These are phyloP conservation scores for Oligia latruncula DNA, from an alignment of 2,888 invertebrate genomes.

Conservation along the genomic window DNA sequence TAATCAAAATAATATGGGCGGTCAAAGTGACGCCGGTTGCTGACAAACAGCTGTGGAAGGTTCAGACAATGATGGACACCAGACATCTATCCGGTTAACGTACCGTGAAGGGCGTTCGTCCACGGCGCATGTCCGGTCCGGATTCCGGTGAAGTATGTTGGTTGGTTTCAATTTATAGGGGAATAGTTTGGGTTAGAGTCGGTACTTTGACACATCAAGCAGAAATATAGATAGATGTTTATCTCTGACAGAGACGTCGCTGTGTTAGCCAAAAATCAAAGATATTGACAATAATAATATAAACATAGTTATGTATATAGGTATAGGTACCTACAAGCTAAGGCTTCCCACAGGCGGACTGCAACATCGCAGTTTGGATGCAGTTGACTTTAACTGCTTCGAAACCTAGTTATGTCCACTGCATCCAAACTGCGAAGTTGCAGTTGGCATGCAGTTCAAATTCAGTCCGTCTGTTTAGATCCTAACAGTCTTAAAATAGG, in stretches of 20 bases:
- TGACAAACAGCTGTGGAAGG: slow-evolving; percentile 73
- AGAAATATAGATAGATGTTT: not conserved
- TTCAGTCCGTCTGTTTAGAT: too few species aligned
- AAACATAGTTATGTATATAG: not conserved
- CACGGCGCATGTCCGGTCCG: slow-evolving; percentile 59
- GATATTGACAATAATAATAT: not conserved
- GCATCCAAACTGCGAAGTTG: too few species aligned
- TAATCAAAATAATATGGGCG: slow-evolving; percentile 71
- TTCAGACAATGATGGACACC: slow-evolving; percentile 75
- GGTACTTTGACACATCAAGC: not conserved
- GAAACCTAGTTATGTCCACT: too few species aligned
- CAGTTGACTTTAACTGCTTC: too few species aligned
- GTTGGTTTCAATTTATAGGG: slow-evolving; percentile 33
- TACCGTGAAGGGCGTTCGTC: slow-evolving; percentile 72
- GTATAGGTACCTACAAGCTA: too few species aligned
- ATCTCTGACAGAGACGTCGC: not conserved
- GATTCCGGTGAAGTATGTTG: slow-evolving; percentile 46
- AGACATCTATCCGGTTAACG: slow-evolving; percentile 73
- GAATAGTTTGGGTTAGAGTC: slow-evolving; percentile 14
- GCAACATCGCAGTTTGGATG: too few species aligned
- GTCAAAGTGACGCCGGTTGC: slow-evolving; percentile 65
- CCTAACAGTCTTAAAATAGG: too few species aligned
- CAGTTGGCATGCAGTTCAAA: too few species aligned
- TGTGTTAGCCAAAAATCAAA: too few species aligned
- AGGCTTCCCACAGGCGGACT: too few species aligned